Evolutionary conservation across 2,888 invertebrate species (phyloP), one percentile per base, ranked within the genome.

Genomic region (Lamellibrachia columna): DNA sequence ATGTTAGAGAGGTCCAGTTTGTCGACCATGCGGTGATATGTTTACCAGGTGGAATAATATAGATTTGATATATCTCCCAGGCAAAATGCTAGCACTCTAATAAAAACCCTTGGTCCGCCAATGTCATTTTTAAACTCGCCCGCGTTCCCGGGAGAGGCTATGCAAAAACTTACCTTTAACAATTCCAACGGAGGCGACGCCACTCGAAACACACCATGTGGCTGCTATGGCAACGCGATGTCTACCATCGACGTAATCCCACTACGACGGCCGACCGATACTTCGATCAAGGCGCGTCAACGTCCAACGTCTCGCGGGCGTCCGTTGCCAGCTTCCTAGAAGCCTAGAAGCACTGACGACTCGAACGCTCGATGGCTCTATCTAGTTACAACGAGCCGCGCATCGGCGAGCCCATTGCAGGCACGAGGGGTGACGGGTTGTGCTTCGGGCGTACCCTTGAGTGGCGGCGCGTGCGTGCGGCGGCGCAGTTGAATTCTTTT

Each of bases 211-310:
- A 22, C 75, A 75, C 75, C 75, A 75, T 75, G 4, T n/a, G 75
- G 75, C 75, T 75, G 75, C 75, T 75, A 75, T 75, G 75, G 75
- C 75, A 75, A 75, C 75, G 75, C 75, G 75, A 3, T 75, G 75
- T 75, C 75, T 75, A n/a, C 22, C 40, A 40, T 40, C 75, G 75
- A 75, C 22, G 15, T 75, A 75, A 75, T 75, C 75, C 75, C n/a
- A 75, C 75, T 11, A 11, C 6, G 75, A 75, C 15, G 75, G 75
- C 75, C 75, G 60, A 60, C 60, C 60, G 60, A 60, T 60, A 60
- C 60, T 60, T 60, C 60, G 60, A 60, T 60, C 60, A 9, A 60
- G 9, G 60, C 9, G 15, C 60, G 60, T 60, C 60, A 22, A 4
- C 22, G 60, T 60, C 15, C 22, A 11, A 60, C 60, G 60, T 40